Conservation (phyloP, 2,888 invertebrate genomes). For the Syritta pipiens region DNA sequence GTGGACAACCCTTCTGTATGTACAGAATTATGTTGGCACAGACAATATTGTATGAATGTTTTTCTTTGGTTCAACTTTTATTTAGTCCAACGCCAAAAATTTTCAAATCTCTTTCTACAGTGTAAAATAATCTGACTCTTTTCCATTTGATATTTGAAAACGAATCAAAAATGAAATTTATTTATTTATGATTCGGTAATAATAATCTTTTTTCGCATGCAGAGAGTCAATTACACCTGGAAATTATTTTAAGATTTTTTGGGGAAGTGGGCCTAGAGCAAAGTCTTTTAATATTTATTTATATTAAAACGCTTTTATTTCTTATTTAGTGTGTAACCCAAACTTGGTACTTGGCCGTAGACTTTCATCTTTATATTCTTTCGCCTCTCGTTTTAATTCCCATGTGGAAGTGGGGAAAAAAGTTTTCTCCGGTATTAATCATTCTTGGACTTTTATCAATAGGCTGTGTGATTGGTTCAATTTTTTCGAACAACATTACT, state of each 20-base stretch:
- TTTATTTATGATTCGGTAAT: too few relatives aligned
- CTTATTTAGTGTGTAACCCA: slow-evolving; percentile 71
- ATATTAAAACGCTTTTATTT: not conserved
- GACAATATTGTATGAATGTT: slow-evolving; percentile 70
- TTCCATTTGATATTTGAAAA: too few relatives aligned
- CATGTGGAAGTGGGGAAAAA: slow-evolving; percentile 75
- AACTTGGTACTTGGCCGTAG: slow-evolving; percentile 82
- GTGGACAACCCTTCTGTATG: slow-evolving; percentile 79
- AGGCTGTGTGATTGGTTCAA: slow-evolving; percentile 45
- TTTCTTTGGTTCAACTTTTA: not conserved
- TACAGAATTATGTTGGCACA: slow-evolving; percentile 78
- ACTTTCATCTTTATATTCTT: slow-evolving; percentile 81
- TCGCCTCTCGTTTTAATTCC: slow-evolving; percentile 80
- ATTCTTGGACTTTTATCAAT: slow-evolving; percentile 52
- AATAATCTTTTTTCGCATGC: too few relatives aligned
- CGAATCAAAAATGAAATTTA: too few relatives aligned
- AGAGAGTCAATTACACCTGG: too few relatives aligned
- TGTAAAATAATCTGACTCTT: too few relatives aligned
- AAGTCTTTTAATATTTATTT: not conserved
- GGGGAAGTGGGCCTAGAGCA: too few relatives aligned
- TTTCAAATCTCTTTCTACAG: too few relatives aligned
- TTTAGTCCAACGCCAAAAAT: too few relatives aligned
- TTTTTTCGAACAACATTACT: not conserved
- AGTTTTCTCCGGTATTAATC: slow-evolving; percentile 66
- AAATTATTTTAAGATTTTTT: too few relatives aligned